Evolutionary conservation across 2,888 invertebrate species (phyloP).

Genomic region (Microctonus aethiopoides): DNA sequence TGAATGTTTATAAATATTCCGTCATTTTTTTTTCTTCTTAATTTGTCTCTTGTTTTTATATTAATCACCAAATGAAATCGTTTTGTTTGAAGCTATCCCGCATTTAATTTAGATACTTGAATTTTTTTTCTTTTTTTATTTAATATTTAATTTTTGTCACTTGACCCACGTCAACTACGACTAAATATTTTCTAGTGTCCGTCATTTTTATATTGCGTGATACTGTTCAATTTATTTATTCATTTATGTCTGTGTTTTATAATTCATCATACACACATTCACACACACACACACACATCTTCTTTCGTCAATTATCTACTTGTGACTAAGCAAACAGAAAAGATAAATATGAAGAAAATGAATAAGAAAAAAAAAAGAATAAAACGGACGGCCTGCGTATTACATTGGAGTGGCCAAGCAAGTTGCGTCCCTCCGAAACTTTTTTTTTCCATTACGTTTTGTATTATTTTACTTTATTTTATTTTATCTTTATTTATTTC

Average conservation of each 20-base stretch:
- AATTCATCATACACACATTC: not conserved
- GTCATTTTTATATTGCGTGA: not conserved
- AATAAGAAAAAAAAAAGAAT: conserved; percentile 2
- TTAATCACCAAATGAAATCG: not conserved
- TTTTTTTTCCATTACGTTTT: not conserved
- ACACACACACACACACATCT: not conserved
- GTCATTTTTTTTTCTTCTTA: not conserved
- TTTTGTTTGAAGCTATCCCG: not conserved
- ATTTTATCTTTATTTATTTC: conserved; percentile 4
- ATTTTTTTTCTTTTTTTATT: not conserved
- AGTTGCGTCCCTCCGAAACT: conserved; percentile 13
- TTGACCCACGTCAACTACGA: not conserved
- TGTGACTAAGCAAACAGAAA: conserved; percentile 22
- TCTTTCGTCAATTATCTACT: conserved; percentile 8
- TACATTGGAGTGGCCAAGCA: not conserved
- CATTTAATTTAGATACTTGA: conserved; percentile 2
- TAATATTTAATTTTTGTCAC: not conserved
- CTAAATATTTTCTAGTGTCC: not conserved
- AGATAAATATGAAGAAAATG: no score
- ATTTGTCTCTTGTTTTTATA: not conserved
- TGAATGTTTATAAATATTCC: conserved; percentile 1
- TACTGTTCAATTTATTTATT: conserved; percentile 2
- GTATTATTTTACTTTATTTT: conserved; percentile 2
- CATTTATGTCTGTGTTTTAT: not conserved
- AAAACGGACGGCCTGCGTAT: conserved; percentile 13